Percentiles rank a stretch among this genome's conserved stretches.
Evolutionary conservation across 2,113 vertebrate genomes (phyloP).

Genomic region (Alaudala cheleensis): DNA sequence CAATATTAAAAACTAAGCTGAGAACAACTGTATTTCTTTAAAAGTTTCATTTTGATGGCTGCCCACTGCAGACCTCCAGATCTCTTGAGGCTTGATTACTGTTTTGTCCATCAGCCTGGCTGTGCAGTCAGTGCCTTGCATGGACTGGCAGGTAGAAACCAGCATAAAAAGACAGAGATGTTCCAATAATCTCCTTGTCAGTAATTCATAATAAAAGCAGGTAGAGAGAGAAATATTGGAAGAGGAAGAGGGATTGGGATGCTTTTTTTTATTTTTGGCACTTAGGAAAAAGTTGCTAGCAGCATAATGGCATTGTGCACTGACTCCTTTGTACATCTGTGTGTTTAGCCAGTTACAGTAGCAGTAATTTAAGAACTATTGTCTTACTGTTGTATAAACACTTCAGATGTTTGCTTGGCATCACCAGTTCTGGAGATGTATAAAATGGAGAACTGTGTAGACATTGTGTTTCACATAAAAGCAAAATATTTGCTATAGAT

Average conservation of each 20-base stretch:
- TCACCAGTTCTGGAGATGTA: background rate
- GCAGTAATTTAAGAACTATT: slow-evolving; percentile 41
- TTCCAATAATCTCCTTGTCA: background rate
- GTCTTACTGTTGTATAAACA: slow-evolving; percentile 51
- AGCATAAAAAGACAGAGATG: background rate
- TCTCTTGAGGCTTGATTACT: background rate
- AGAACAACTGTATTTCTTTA: background rate
- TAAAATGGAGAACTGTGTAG: slow-evolving; percentile 39
- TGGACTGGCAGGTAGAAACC: background rate
- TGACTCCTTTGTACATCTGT: background rate
- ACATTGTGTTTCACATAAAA: slow-evolving; percentile 28
- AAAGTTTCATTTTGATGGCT: background rate
- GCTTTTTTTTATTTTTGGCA: background rate
- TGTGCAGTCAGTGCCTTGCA: background rate
- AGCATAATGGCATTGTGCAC: background rate
- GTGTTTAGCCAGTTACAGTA: slow-evolving; percentile 41
- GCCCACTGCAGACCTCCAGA: background rate
- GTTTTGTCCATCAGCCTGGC: background rate
- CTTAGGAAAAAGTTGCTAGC: background rate
- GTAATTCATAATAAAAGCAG: background rate
- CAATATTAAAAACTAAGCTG: background rate
- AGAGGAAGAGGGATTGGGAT: background rate
- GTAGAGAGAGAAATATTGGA: background rate
- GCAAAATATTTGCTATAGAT: slow-evolving; percentile 54
- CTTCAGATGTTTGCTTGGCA: slow-evolving; percentile 28